These are phyloP conservation scores for Octonoba sinensis DNA, from an alignment of 2,888 invertebrate species.

Conservation along the genomic window DNA sequence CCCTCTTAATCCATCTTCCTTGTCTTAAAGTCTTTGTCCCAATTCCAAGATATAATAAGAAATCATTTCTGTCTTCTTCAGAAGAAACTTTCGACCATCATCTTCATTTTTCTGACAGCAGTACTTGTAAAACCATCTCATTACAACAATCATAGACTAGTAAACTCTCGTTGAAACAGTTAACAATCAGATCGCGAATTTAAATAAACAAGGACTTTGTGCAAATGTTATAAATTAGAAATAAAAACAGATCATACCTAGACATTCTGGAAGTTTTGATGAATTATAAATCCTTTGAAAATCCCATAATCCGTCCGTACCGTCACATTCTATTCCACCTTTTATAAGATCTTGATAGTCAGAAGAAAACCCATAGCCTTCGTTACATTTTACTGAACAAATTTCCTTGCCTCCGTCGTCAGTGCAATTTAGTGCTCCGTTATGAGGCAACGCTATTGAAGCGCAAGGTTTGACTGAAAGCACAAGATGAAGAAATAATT, in stretches of 20 bases:
- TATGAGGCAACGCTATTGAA: conserved; percentile 2
- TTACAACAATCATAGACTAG: too few relatives aligned
- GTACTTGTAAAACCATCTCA: too few relatives aligned
- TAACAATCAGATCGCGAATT: too few relatives aligned
- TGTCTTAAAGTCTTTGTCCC: too few relatives aligned
- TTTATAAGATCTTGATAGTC: background rate
- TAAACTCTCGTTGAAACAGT: too few relatives aligned
- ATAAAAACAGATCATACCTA: conserved; percentile 16
- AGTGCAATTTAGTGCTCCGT: conserved; percentile 28
- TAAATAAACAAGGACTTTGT: too few relatives aligned
- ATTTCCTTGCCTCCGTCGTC: background rate
- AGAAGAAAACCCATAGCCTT: conserved; percentile 33
- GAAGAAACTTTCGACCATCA: too few relatives aligned
- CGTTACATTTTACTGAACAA: conserved; percentile 16
- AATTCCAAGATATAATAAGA: too few relatives aligned
- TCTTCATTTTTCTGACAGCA: too few relatives aligned
- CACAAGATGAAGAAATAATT: background rate
- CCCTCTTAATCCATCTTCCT: too few relatives aligned
- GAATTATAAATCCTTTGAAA: conserved; percentile 11
- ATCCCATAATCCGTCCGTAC: conserved; percentile 34
- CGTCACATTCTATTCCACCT: conserved; percentile 34
- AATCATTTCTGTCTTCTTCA: too few relatives aligned
- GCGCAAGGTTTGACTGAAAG: conserved; percentile 21
- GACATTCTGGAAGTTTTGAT: conserved; percentile 26
- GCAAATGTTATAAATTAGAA: background rate